phyloP scores from a whole-genome alignment of 2,113 vertebrate genomes.

The Callopanchax toddi region DNA sequence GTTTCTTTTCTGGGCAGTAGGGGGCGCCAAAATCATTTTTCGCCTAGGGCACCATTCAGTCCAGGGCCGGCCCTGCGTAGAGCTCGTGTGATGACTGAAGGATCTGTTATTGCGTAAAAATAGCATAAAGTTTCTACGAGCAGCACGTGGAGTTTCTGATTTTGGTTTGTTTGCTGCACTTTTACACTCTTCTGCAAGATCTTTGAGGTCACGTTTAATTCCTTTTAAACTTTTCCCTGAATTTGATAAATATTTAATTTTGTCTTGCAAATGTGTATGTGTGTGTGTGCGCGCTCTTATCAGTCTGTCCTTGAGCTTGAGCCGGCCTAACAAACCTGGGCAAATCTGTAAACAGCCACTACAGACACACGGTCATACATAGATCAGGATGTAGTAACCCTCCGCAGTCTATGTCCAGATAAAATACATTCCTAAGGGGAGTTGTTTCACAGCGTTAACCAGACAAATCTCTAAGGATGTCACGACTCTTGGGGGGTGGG shows the following conservation, averaged over 20 bases:
- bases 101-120: conserved; percentile 24
- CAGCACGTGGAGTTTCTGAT: neutral
- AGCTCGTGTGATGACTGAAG: conserved; percentile 3
- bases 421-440: neutral
- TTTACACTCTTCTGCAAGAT: conserved; percentile 3
- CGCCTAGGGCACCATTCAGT: no score
- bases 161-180: conserved; percentile 8
- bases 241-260: conserved; percentile 73
- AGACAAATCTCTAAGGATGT: neutral
- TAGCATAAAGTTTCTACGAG: conserved; percentile 14
- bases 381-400: conserved; percentile 5
- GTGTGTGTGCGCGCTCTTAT: conserved; percentile 55
- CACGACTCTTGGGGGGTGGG: no score
- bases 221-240: conserved; percentile 49
- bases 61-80: no score
- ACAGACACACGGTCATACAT: conserved; percentile 5
- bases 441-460: neutral
- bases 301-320: conserved; percentile 70
- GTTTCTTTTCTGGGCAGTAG: no score
- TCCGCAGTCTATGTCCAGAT: neutral
- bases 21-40: no score
- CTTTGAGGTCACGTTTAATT: conserved; percentile 37
- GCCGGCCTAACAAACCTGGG: conserved; percentile 51
- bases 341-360: conserved; percentile 43
- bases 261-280: conserved; percentile 24